Evolutionary conservation across 2,888 invertebrate species (phyloP), one percentile per base, ranked within the genome.

Genomic region (Drosophila lutescens): DNA sequence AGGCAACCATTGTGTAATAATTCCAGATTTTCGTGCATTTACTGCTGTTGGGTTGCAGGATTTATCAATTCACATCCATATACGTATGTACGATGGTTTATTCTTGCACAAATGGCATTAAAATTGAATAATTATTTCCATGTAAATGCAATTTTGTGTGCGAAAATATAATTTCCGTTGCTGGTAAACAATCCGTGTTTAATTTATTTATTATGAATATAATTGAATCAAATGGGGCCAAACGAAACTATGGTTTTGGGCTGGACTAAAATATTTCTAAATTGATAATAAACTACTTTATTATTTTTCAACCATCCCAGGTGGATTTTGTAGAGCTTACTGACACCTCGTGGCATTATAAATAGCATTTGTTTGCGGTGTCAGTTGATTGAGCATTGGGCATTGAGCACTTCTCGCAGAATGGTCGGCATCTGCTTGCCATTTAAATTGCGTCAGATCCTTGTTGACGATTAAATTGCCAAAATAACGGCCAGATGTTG

Each of bases 401-500:
- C 26, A 6, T 26, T 26, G 26, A 2, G 26, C 53, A 60, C 44
- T 43, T 67, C 43, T 41, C 55, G 49, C 15, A 6, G 58, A 58
- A 20, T 43, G 41, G 41, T 34, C 38, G 58, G 65, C 58, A 69
- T 66, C 69, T 66, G 69, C 53, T 54, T 69, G 66, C 69, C 69
- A 70, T 68, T 70, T 68, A 59, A 55, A 67, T 67, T 41, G 68
- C 69, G 59, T 67, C 55, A 60, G 62, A 41, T 23, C 53, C 53
- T 51, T 61, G 74, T 67, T 72, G 53, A 77, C 77, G 70, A 77
- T 79, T 79, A 69, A 81, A 79, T 81, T 77, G 66, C 49, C 74
- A 72, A 77, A 70, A 68, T 70, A 69, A 74, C 61, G 74, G 81
- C 69, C 81, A 82, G 81, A 82, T 82, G 81, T 73, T 53, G 81